These are phyloP conservation scores for Entomyzon cyanotis DNA, from an alignment of 2,113 vertebrate genomes.

Conservation along the genomic window DNA sequence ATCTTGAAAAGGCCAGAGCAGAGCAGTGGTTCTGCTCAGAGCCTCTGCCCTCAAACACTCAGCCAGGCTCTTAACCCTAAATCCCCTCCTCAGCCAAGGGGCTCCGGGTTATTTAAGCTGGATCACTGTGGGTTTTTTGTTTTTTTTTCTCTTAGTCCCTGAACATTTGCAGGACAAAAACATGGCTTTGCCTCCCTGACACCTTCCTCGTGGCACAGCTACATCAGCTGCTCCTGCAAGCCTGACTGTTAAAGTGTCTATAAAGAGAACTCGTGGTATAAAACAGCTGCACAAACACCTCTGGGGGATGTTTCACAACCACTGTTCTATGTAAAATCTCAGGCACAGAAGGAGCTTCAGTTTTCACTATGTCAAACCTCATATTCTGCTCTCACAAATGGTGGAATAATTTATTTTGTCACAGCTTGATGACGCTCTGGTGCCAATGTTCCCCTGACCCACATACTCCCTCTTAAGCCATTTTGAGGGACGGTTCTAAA, in stretches of 20 bases:
- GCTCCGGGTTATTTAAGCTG: neutral
- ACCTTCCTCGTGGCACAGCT: neutral
- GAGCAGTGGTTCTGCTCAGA: neutral
- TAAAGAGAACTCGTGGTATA: neutral
- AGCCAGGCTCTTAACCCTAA: neutral
- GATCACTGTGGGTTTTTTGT: rapidly evolving
- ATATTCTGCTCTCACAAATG: neutral
- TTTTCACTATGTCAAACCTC: slow-evolving; percentile 16
- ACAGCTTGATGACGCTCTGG: neutral
- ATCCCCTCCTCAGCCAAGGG: neutral
- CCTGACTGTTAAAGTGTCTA: neutral
- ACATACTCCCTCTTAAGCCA: slow-evolving; percentile 6
- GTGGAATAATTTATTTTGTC: slow-evolving; percentile 46
- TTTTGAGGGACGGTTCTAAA: neutral
- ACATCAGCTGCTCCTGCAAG: neutral
- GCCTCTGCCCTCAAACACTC: neutral
- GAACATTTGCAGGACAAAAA: neutral
- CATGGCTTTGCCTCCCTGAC: neutral
- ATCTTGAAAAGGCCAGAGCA: neutral
- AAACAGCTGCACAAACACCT: slow-evolving; percentile 7
- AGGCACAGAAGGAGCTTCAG: neutral
- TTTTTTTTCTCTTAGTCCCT: neutral
- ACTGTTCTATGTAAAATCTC: neutral
- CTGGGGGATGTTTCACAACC: neutral
- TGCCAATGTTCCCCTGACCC: neutral